Conservation (phyloP, 2,888 invertebrate genomes). For the Drosophila nr. medialis region DNA sequence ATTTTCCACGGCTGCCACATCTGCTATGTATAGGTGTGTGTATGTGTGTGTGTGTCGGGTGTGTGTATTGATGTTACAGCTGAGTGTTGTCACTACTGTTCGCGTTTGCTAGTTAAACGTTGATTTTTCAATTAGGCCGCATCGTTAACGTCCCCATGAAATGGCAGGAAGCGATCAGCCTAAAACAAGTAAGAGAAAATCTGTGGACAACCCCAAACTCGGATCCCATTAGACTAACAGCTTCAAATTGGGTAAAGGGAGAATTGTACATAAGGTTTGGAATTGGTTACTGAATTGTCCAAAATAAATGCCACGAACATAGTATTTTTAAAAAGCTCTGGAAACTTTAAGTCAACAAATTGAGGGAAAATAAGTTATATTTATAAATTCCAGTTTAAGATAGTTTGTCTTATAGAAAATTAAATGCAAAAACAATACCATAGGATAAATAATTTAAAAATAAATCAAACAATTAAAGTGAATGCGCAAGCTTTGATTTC, state of each 20-base stretch:
- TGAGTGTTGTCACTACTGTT: conserved; percentile 37
- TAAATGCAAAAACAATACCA: neutral
- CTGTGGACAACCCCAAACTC: neutral
- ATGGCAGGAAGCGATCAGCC: conserved; percentile 18
- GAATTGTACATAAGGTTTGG: neutral
- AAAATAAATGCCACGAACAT: neutral
- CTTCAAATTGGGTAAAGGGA: neutral
- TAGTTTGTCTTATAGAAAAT: neutral
- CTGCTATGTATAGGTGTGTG: neutral
- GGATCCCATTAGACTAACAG: neutral
- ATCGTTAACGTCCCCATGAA: conserved; percentile 53
- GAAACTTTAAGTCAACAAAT: neutral
- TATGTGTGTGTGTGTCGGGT: conserved; percentile 3
- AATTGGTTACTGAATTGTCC: neutral
- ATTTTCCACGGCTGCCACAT: conserved; percentile 20
- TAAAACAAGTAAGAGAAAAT: neutral
- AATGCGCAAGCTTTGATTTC: neutral
- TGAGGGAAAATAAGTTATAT: neutral
- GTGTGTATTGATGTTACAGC: conserved; percentile 30
- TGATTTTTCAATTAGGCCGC: conserved; percentile 76
- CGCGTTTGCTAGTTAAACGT: conserved; percentile 64
- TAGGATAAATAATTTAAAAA: neutral
- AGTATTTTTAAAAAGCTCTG: neutral
- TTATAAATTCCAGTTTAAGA: neutral
- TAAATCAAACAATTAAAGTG: neutral